Evolutionary conservation across 1,140 invertebrate species (phyloP).

Genomic region (Homalodisca vitripennis): DNA sequence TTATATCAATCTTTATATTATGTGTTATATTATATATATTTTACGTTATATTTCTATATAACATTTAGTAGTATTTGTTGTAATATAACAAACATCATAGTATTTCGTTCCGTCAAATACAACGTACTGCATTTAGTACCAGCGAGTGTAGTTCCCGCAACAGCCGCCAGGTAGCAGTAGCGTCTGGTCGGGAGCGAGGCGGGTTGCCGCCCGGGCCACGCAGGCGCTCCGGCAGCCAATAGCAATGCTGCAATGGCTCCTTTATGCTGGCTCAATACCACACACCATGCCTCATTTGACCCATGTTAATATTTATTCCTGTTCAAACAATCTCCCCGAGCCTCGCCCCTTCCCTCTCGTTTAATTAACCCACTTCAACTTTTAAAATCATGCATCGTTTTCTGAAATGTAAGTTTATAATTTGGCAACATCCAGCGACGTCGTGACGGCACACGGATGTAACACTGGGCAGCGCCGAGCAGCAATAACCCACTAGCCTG

Average conservation of each 20-base stretch:
- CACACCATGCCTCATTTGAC: conserved; percentile 36
- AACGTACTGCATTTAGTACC: background rate
- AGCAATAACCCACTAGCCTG: no score
- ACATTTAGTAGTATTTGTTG: background rate
- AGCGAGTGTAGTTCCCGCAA: background rate
- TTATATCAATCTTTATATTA: no score
- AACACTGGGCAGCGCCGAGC: background rate
- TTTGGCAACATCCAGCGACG: background rate
- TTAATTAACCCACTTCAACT: conserved; percentile 32
- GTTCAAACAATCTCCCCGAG: conserved; percentile 30
- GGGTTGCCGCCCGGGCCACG: conserved; percentile 4
- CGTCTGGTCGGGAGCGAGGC: background rate
- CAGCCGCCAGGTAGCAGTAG: conserved; percentile 15
- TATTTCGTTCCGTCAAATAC: background rate
- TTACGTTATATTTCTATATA: background rate
- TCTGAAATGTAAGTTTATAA: conserved; percentile 1
- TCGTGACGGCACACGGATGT: background rate
- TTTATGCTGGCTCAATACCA: conserved; percentile 32
- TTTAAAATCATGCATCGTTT: conserved; percentile 18
- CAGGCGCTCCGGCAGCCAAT: conserved; percentile 28
- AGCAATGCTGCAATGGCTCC: conserved; percentile 29
- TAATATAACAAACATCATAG: no score
- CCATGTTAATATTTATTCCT: conserved; percentile 35
- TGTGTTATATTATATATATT: no score
- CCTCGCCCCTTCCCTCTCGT: conserved; percentile 2